A percentile compares a stretch with the other conserved stretches of the same genome.
These are phyloP conservation scores for Gymnarchus niloticus DNA, from an alignment of 2,113 vertebrate genomes.

Conservation along the genomic window DNA sequence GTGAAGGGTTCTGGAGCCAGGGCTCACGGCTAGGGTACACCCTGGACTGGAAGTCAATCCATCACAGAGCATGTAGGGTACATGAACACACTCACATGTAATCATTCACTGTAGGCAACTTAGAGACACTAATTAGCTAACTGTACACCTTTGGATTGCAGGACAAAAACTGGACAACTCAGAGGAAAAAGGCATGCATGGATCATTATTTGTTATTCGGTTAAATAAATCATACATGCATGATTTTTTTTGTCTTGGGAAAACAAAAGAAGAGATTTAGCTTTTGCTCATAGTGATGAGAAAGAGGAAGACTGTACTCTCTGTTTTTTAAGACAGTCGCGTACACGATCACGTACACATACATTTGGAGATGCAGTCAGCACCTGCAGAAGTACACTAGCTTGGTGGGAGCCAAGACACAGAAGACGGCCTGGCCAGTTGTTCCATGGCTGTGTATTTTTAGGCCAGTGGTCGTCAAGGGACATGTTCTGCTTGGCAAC, in stretches of 20 bases:
- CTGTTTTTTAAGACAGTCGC: background rate
- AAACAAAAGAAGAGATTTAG: background rate
- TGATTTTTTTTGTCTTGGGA: too few relatives aligned
- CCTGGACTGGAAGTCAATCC: background rate
- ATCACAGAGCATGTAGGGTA: background rate
- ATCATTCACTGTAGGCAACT: background rate
- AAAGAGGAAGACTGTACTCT: background rate
- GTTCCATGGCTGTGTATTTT: background rate
- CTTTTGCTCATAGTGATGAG: background rate
- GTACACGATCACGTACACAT: too few relatives aligned
- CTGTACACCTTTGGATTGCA: background rate
- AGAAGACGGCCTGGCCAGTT: background rate
- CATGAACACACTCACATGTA: background rate
- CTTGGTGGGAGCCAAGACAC: constrained; percentile 7
- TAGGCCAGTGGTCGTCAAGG: background rate
- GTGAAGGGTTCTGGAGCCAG: background rate
- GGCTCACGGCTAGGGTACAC: background rate
- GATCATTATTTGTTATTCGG: background rate
- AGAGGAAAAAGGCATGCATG: background rate
- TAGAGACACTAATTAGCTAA: background rate
- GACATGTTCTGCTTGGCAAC: background rate
- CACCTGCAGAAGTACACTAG: background rate
- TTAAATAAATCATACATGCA: background rate
- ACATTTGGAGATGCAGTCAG: background rate
- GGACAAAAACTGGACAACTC: background rate